phyloP scores from a whole-genome alignment of 1,140 invertebrate species.

The Apis cerana region DNA sequence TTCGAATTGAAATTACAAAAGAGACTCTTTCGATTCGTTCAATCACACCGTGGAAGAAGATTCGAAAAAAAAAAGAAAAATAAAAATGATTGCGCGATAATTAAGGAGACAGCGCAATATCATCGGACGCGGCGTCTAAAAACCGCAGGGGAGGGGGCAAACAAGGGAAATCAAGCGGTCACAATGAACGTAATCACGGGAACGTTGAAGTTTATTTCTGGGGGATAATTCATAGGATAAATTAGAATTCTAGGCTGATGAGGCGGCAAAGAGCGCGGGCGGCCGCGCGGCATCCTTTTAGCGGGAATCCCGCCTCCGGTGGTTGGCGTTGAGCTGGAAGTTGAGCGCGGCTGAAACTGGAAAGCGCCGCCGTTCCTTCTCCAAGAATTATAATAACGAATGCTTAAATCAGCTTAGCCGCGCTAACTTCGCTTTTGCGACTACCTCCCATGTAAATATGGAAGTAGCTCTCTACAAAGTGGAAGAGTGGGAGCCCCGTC shows the following conservation, averaged over 20 bases:
- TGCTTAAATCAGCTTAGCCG: slow-evolving; percentile 81
- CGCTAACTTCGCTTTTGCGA: slow-evolving; percentile 79
- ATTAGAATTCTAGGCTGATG: slow-evolving; percentile 55
- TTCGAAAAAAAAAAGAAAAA: too few species aligned
- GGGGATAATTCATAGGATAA: slow-evolving; percentile 58
- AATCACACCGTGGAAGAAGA: not conserved
- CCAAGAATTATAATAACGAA: slow-evolving; percentile 81
- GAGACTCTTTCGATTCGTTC: too few species aligned
- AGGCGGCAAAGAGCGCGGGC: slow-evolving; percentile 49
- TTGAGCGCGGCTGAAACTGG: slow-evolving; percentile 48
- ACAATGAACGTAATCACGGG: slow-evolving; percentile 33
- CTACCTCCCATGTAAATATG: slow-evolving; percentile 78
- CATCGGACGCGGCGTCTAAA: not conserved
- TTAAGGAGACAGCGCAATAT: slow-evolving; percentile 6
- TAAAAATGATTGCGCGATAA: not conserved
- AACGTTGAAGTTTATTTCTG: slow-evolving; percentile 37
- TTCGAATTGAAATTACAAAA: too few species aligned
- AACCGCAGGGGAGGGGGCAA: not conserved
- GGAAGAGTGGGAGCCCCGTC: slow-evolving; percentile 73
- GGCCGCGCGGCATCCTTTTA: slow-evolving; percentile 52
- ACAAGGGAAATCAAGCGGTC: slow-evolving; percentile 11
- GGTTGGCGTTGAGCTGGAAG: slow-evolving; percentile 33
- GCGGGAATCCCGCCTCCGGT: slow-evolving; percentile 29
- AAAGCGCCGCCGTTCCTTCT: slow-evolving; percentile 55
- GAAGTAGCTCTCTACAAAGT: slow-evolving; percentile 75